Conservation (phyloP, 2,888 invertebrate genomes). For the Megaustenia siamemsis region DNA sequence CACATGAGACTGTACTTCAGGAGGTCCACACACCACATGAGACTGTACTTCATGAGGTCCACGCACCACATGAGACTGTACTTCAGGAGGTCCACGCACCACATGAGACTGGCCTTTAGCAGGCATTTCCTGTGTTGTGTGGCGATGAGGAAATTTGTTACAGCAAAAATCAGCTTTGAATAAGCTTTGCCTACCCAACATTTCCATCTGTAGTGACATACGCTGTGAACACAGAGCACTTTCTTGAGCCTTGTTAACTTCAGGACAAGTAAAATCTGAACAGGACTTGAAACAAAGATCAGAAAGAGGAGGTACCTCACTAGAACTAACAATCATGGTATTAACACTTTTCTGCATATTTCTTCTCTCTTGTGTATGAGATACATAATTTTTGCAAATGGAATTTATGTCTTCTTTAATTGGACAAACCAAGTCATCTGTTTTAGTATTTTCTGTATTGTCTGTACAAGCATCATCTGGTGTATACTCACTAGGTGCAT, state of each 20-base stretch:
- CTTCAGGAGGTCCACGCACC: too few species aligned
- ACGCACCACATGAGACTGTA: too few species aligned
- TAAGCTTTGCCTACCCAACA: not conserved
- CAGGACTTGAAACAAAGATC: not conserved
- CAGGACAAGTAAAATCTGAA: not conserved
- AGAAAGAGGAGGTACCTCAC: not conserved
- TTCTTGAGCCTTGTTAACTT: not conserved
- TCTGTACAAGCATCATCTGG: not conserved
- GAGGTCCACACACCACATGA: too few species aligned
- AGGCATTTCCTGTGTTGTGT: too few species aligned
- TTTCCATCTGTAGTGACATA: not conserved
- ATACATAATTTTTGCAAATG: not conserved
- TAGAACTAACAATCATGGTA: not conserved
- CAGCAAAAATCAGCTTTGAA: not conserved
- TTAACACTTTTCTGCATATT: not conserved
- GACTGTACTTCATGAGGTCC: too few species aligned
- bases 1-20: too few species aligned
- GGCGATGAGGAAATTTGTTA: not conserved
- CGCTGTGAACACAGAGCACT: not conserved
- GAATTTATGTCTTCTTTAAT: not conserved
- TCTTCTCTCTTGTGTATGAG: not conserved
- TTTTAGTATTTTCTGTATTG: not conserved
- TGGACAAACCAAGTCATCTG: not conserved
- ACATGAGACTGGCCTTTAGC: too few species aligned
- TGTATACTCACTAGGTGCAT: not conserved